Evolutionary conservation across 2,888 invertebrate genomes (phyloP).

Genomic region (Macrostomum cliftonense): DNA sequence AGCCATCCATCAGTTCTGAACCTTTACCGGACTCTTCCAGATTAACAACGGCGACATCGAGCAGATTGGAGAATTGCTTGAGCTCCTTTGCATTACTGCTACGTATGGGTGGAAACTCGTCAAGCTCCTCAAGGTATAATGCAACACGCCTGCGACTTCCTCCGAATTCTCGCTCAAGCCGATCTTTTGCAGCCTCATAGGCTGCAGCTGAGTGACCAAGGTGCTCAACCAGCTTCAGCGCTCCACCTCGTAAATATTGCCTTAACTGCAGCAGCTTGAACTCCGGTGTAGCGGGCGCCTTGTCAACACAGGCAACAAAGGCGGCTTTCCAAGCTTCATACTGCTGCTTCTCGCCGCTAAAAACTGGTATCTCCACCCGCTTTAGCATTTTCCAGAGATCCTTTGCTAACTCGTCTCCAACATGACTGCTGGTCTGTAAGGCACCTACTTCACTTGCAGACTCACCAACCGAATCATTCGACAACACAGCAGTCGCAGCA

Average conservation of each 20-base stretch:
- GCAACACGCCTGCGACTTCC: conserved; percentile 6
- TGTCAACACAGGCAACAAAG: conserved; percentile 9
- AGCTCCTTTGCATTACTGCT: conserved; percentile 4
- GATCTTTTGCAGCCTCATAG: conserved; percentile 9
- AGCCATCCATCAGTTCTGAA: conserved; percentile 3
- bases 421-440: no score
- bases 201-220: conserved; percentile 10
- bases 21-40: conserved; percentile 5
- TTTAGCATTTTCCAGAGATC: conserved; percentile 5
- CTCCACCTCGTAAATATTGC: conserved; percentile 10
- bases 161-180: conserved; percentile 9
- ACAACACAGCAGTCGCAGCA: no score
- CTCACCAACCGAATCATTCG: no score
- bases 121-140: conserved; percentile 9
- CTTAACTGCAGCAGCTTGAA: conserved; percentile 12
- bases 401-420: no score
- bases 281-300: conserved; percentile 10
- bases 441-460: no score
- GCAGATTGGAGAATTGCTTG: conserved; percentile 7
- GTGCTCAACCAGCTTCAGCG: conserved; percentile 3
- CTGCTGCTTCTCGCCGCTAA: conserved; percentile 8
- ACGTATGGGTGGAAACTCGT: conserved; percentile 8
- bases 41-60: conserved; percentile 8
- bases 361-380: conserved; percentile 9
- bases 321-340: conserved; percentile 12